These are phyloP conservation scores for Pocota personata DNA, from an alignment of 2,888 invertebrate genomes.

Conservation along the genomic window DNA sequence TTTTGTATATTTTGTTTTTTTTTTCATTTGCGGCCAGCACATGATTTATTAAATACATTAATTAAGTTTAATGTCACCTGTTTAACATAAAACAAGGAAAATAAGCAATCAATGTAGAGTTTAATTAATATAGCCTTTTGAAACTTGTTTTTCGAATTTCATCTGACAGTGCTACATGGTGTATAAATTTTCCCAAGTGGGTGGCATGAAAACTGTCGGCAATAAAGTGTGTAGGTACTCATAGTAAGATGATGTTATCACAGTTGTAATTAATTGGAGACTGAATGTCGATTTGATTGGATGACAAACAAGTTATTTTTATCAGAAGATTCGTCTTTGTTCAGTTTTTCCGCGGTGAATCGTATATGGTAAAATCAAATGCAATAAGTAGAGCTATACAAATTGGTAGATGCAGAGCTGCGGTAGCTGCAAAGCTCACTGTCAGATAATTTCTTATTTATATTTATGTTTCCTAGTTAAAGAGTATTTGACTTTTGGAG, in stretches of 20 bases:
- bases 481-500: no score
- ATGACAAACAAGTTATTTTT: not conserved
- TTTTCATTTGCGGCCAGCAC: constrained; percentile 2
- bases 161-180: not conserved
- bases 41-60: constrained; percentile 62
- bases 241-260: not conserved
- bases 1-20: not conserved
- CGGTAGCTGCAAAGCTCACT: no score
- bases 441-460: no score
- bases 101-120: constrained; percentile 15
- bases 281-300: not conserved
- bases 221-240: not conserved
- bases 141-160: not conserved
- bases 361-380: no score
- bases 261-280: not conserved
- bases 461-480: no score
- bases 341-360: no score
- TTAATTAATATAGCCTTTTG: constrained; percentile 11
- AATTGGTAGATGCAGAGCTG: no score
- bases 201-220: not conserved
- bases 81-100: constrained; percentile 53
- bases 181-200: not conserved
- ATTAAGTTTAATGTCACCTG: constrained; percentile 64
- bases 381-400: no score
- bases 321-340: no score